A percentile compares a stretch with the other conserved stretches of the same genome.
Conservation (phyloP, 2,888 invertebrate species). For the Aphodius granarius region DNA sequence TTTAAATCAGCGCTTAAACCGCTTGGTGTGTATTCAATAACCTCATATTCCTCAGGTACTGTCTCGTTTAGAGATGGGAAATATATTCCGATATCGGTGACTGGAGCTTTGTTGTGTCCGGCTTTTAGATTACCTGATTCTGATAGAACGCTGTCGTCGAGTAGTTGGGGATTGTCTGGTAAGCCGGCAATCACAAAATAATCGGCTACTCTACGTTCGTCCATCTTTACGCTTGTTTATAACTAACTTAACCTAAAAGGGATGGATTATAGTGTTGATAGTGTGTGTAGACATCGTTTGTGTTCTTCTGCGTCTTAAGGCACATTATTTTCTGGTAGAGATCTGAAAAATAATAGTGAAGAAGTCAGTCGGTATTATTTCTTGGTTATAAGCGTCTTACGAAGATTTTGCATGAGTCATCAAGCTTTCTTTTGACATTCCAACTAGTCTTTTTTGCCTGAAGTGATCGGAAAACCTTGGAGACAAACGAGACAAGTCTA, state of each 20-base stretch:
- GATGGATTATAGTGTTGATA: slow-evolving; percentile 13
- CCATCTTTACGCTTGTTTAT: slow-evolving; percentile 61
- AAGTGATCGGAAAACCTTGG: slow-evolving; percentile 21
- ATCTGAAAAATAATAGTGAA: too few relatives aligned
- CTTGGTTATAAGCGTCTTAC: neutral
- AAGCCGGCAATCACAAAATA: slow-evolving; percentile 98
- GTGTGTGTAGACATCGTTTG: slow-evolving; percentile 17
- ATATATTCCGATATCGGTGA: slow-evolving; percentile 92
- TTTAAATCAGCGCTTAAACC: slow-evolving; percentile 94
- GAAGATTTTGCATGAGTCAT: slow-evolving; percentile 3
- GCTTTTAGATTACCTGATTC: slow-evolving; percentile 82
- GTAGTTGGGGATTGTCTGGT: slow-evolving; percentile 76
- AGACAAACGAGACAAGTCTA: slow-evolving; percentile 22
- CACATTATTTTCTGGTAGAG: too few relatives aligned
- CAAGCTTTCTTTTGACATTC: neutral
- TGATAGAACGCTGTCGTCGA: slow-evolving; percentile 72
- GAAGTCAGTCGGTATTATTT: neutral
- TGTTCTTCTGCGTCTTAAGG: slow-evolving; percentile 21
- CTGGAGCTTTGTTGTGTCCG: slow-evolving; percentile 84
- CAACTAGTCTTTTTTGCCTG: slow-evolving; percentile 16
- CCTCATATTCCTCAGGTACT: slow-evolving; percentile 76
- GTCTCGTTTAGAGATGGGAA: slow-evolving; percentile 88
- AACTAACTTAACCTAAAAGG: neutral
- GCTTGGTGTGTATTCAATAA: slow-evolving; percentile 76
- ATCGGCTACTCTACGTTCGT: slow-evolving; percentile 89